These are phyloP conservation scores for Labeo rohita DNA, from an alignment of 2,113 vertebrate species.

Conservation along the genomic window DNA sequence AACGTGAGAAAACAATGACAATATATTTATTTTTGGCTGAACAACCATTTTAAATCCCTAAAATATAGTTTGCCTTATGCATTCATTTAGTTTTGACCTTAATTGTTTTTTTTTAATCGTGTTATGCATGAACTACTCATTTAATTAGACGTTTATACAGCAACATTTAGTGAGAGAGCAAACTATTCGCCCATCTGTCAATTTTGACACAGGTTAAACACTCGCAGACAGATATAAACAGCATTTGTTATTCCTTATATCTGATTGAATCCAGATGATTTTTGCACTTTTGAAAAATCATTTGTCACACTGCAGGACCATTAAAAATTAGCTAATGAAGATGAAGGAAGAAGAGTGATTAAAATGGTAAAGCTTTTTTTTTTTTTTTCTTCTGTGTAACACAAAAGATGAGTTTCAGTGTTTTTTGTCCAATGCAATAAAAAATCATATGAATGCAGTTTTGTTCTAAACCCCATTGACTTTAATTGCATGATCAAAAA, in stretches of 20 bases:
- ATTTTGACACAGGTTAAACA: neutral
- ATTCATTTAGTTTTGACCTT: too few species aligned
- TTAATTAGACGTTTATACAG: neutral
- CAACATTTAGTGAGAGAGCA: neutral
- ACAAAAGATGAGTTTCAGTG: neutral
- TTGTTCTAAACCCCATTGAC: too few species aligned
- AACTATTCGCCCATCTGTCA: neutral
- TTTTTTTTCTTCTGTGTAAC: neutral
- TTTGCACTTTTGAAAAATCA: neutral
- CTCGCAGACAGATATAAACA: neutral
- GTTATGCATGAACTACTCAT: neutral
- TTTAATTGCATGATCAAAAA: too few species aligned
- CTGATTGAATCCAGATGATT: too few species aligned
- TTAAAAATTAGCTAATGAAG: neutral
- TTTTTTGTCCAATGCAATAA: neutral
- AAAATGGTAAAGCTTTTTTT: neutral
- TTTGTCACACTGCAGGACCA: neutral
- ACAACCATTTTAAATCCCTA: too few species aligned
- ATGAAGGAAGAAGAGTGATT: neutral
- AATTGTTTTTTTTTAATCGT: too few species aligned
- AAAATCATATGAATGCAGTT: neutral
- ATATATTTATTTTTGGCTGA: too few species aligned
- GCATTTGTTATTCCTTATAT: neutral
- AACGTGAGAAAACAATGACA: too few species aligned
- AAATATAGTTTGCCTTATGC: too few species aligned